Evolutionary conservation across 53 echinoderm and acorn worm genomes (phyloP), one percentile per base, ranked within the genome.

Genomic region (Temnopleurus reevesii): DNA sequence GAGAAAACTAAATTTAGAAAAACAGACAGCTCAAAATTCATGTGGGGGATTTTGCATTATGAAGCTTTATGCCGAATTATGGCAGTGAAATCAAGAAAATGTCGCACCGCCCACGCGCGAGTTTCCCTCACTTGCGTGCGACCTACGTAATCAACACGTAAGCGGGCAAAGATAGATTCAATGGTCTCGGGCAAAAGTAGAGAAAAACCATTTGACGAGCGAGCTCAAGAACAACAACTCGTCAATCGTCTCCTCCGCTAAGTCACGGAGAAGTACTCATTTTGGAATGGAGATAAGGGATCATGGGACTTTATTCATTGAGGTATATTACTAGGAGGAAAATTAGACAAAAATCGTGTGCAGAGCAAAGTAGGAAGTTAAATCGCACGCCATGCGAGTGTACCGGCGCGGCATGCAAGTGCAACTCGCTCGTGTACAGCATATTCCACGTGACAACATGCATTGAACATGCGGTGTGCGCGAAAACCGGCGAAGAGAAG

Each of bases 101-200:
- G 88, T 59, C 80, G 71, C 61, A 90, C 88, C 94, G 94, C 94
- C 90, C 91, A 93, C 93, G 88, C 88, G 93, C 93, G 77, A 80
- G 93, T 77, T 65, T 89, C 86, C 55, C 86, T 90, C 83, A 91
- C 89, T 94, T 94, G 94, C 94, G 94, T 91, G 90, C 86, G 90
- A 83, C 82, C 90, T 91, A 94, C 94, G 93, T 93, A 94, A 94
- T 90, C 90, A 94, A 89, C 93, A 94, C 94, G 94, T 94, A 94
- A 94, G 91, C 89, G 92, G 88, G 88, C 88, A 87, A 66, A 71
- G 65, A 87, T 87, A 87, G 88, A 87, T 87, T 65, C 88, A 25
- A 30, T 49, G 79, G 59, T 86, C 86, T 86, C 86, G 58, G 86
- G 86, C 86, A 45, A 86, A 63, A 81, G 45, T 60, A 55, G 9